A percentile compares a stretch with the other conserved stretches of the same genome.
Conservation (phyloP, 2,797 vertebrate species). For the Phalloptychus januarius region DNA sequence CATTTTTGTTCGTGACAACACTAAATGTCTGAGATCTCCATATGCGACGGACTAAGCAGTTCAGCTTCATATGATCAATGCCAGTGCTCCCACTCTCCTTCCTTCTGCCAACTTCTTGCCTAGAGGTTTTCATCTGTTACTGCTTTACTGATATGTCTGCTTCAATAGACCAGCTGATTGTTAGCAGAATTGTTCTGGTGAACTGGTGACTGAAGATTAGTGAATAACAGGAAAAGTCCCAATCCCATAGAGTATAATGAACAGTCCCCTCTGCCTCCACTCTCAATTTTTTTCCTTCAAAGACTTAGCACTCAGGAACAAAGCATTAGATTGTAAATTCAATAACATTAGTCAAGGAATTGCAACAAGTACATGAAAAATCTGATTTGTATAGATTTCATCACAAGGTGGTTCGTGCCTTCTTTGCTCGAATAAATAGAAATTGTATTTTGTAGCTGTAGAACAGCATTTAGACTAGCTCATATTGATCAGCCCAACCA, state of each 20-base stretch:
- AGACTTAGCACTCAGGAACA: conserved; percentile 55
- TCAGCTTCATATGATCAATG: conserved; percentile 5
- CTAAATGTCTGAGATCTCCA: neutral
- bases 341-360: conserved; percentile 37
- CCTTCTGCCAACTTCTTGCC: conserved; percentile 28
- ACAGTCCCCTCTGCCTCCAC: conserved; percentile 15
- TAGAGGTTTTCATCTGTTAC: conserved; percentile 72
- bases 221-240: conserved; percentile 71
- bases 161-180: conserved; percentile 72
- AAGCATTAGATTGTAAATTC: conserved; percentile 48
- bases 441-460: conserved; percentile 5
- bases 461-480: neutral
- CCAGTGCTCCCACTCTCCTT: conserved; percentile 9
- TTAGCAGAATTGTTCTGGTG: conserved; percentile 71
- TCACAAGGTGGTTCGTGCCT: neutral
- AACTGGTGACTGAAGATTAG: conserved; percentile 78
- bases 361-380: conserved; percentile 16
- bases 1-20: neutral
- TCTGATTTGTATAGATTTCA: conserved; percentile 23
- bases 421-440: conserved; percentile 20
- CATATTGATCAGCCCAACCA: neutral
- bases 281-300: conserved; percentile 8
- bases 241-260: conserved; percentile 60
- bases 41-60: conserved; percentile 13
- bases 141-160: conserved; percentile 67